Evolutionary conservation across 2,797 vertebrate genomes (phyloP).

Genomic region (Myotis myotis): DNA sequence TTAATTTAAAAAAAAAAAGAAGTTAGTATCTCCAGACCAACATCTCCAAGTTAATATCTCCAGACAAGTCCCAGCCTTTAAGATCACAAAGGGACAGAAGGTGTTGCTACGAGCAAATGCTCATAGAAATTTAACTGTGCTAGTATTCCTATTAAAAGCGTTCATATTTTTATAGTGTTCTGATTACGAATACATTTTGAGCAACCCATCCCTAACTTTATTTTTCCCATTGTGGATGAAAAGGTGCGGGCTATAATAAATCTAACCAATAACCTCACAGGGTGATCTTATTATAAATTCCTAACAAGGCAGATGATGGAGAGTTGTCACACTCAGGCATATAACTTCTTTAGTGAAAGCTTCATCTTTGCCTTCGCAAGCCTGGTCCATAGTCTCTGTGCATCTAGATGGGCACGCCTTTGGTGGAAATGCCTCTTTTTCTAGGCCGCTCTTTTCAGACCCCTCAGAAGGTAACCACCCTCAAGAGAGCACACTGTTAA

Average conservation of each 20-base stretch:
- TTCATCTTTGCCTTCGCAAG: neutral
- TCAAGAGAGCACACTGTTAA: neutral
- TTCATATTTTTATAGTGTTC: neutral
- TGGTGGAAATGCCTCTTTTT: neutral
- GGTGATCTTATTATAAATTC: neutral
- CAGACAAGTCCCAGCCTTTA: neutral
- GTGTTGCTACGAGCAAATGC: neutral
- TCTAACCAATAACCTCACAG: neutral
- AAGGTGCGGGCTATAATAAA: neutral
- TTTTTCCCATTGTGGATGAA: neutral
- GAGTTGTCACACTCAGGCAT: neutral
- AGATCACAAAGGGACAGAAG: neutral
- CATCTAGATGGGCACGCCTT: neutral
- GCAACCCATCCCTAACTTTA: neutral
- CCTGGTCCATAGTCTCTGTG: neutral
- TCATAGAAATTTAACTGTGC: neutral
- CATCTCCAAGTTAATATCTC: neutral
- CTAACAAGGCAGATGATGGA: neutral
- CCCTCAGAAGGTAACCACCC: neutral
- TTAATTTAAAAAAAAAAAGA: too few species aligned
- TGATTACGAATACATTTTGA: neutral
- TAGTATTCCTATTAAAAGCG: neutral
- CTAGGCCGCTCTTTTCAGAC: neutral
- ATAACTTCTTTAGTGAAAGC: neutral
- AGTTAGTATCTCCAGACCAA: neutral